Evolutionary conservation across 1,140 invertebrate genomes (phyloP).

Genomic region (Diachasma alloeum): DNA sequence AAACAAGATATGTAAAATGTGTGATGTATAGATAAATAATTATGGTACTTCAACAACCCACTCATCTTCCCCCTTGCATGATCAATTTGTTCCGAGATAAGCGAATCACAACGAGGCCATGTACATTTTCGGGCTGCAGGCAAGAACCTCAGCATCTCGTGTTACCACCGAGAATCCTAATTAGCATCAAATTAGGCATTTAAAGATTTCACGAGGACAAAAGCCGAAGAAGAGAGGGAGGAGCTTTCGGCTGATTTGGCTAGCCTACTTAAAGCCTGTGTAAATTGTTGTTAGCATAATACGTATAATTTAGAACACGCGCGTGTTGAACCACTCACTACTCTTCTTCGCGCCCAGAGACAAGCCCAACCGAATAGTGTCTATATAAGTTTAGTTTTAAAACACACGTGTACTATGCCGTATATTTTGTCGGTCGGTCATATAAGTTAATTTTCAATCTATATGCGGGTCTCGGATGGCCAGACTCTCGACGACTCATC

Average conservation of each 20-base stretch:
- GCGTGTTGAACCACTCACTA: conserved; percentile 21
- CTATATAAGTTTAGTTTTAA: neutral
- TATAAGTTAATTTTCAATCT: conserved; percentile 69
- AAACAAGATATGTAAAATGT: conserved; percentile 41
- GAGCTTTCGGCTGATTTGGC: neutral
- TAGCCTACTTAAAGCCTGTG: conserved; percentile 51
- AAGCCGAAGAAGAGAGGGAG: neutral
- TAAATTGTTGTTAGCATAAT: conserved; percentile 56
- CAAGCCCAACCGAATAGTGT: neutral
- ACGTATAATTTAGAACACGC: neutral
- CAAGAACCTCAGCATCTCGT: neutral
- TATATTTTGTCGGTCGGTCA: conserved; percentile 63
- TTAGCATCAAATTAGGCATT: conserved; percentile 63
- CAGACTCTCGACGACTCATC: conserved; percentile 56
- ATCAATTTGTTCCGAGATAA: no score
- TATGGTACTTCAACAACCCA: conserved; percentile 35
- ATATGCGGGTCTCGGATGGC: conserved; percentile 62
- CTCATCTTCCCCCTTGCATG: neutral
- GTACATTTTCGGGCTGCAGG: neutral
- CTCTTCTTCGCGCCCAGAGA: neutral
- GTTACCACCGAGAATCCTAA: conserved; percentile 39
- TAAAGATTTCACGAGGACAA: conserved; percentile 51
- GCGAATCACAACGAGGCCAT: no score
- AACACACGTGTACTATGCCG: conserved; percentile 36
- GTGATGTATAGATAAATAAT: conserved; percentile 43